Evolutionary conservation across 2,888 invertebrate species (phyloP).

Genomic region (Eubasilissa splendida): DNA sequence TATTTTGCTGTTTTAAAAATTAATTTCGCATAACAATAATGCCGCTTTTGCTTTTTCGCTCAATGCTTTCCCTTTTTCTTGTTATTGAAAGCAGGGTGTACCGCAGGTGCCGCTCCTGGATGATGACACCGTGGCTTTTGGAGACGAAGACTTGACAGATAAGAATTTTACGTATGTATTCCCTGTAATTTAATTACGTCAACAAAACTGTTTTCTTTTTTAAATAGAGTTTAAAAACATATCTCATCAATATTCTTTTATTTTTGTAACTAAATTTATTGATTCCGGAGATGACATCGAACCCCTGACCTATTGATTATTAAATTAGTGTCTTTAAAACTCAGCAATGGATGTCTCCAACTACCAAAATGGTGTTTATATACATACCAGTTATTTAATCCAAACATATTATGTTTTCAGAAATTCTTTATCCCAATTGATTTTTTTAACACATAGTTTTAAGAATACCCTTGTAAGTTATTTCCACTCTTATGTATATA

Average conservation of each 20-base stretch:
- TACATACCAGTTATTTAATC: no score
- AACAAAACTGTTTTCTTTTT: no score
- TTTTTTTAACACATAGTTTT: neutral
- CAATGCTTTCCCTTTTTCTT: conserved; percentile 50
- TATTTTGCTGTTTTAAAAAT: neutral
- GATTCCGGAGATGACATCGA: no score
- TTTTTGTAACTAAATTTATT: no score
- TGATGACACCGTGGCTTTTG: conserved; percentile 90
- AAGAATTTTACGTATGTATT: conserved; percentile 64
- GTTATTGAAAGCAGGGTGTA: conserved; percentile 65
- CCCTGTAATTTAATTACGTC: neutral
- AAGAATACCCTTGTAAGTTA: neutral
- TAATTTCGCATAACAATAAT: conserved; percentile 34
- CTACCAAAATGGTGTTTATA: no score
- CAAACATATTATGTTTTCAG: no score
- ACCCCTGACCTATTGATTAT: no score
- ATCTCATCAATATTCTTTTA: no score
- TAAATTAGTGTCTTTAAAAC: no score
- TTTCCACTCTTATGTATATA: neutral
- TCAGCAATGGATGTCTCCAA: no score
- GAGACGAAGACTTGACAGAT: conserved; percentile 81
- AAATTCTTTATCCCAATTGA: no score
- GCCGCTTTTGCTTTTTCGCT: conserved; percentile 46
- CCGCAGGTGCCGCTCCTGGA: conserved; percentile 88
- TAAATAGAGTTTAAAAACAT: no score